Percentiles rank a stretch among this genome's conserved stretches.
Evolutionary conservation across 2,113 vertebrate genomes (phyloP).

Genomic region (Lycaon pictus): DNA sequence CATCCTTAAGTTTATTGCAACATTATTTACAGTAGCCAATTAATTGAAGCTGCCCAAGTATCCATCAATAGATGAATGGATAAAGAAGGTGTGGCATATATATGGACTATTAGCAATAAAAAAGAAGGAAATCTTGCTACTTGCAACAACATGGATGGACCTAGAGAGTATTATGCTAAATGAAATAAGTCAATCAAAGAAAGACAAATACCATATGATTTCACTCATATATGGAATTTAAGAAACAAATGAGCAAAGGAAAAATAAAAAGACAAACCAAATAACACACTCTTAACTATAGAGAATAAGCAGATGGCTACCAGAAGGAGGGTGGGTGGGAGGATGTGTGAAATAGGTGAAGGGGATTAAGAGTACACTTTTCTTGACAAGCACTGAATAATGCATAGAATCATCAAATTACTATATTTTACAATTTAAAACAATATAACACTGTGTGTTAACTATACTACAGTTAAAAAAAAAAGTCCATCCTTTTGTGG

Average conservation of each 20-base stretch:
- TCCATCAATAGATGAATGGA: background rate
- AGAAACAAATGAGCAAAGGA: background rate
- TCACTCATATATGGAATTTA: background rate
- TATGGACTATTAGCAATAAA: background rate
- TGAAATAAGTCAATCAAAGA: background rate
- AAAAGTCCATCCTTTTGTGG: background rate
- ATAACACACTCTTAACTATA: background rate
- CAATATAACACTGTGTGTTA: background rate
- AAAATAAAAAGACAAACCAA: background rate
- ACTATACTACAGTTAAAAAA: background rate
- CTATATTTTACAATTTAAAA: background rate
- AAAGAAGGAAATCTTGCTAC: background rate
- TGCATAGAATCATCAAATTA: background rate
- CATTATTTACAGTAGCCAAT: background rate
- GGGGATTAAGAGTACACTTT: background rate
- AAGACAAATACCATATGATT: background rate
- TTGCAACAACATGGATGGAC: background rate
- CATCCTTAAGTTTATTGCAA: background rate
- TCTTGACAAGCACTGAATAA: background rate
- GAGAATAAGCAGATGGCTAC: background rate
- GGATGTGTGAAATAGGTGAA: background rate
- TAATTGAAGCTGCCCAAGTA: background rate
- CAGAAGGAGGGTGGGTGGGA: background rate
- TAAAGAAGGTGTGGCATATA: background rate
- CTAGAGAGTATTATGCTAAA: background rate